Base-by-base conservation (phyloP, 2,797 vertebrate genomes). In the Cirrhinus molitorella region DNA sequence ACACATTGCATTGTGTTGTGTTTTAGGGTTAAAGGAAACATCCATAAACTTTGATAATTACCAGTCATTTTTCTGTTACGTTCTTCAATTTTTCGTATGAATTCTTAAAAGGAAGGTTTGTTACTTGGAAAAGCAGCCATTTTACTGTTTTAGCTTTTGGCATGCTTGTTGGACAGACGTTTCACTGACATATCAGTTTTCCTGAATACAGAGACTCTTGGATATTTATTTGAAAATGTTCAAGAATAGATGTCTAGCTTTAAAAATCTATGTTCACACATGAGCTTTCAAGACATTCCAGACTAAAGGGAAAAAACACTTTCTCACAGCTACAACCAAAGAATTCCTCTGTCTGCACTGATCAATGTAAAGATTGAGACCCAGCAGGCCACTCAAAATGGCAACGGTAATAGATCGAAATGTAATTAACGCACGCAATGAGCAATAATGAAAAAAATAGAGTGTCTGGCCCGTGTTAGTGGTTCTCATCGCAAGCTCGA, bases 401-500 rank as follows among this genome's bases (percentile, higher is more conserved):
- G 71, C 67, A 68, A 47, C 43, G 49, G 76, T 63, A 85, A 83
- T 28, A 63, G 12, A 19, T 86, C 61, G 59, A 63, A 84, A 80
- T 86, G 66, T 73, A 84, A 80, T 76, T 80, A 51, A 61, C 72
- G 59, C 82, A 63, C 63, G 19, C 71, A 55, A 72, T 34, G 65
- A 75, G 51, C 21, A 17, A 75, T 83, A 84, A 80, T 63, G 31
- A 75, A 83, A 70, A 17, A 2, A 3, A 40, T 13, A 78, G 80
- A 80, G 14, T 68, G 55, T 45, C 67, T 85, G 78, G 82, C 80
- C 75, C 55, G 86, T 85, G 87, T 80, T 78, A 80, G 67, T 34
- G 70, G 51, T 82, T 90, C 88, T 88, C 83, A 86, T 90, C 83
- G 74, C 84, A 66, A 80, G 71, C 70, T 82, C 45, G 79, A 86